Conservation (phyloP, 2,888 invertebrate genomes). For the Heliconius cydno region DNA sequence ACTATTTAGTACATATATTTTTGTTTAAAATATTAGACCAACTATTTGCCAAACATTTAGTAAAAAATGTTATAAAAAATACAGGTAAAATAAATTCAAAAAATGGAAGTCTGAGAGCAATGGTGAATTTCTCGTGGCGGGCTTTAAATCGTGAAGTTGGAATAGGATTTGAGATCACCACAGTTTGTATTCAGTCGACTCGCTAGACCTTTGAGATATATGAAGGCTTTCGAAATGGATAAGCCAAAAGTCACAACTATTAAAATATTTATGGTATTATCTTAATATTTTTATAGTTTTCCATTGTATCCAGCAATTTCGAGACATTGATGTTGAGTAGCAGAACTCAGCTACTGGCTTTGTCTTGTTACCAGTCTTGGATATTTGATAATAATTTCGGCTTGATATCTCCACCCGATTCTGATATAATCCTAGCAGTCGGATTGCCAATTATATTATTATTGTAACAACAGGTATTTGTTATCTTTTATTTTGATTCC, state of each 20-base stretch:
- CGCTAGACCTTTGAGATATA: constrained; percentile 48
- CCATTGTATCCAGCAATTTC: no score
- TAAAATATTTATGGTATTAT: no score
- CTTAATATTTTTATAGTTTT: no score
- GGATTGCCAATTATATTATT: not conserved
- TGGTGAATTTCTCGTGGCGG: constrained; percentile 34
- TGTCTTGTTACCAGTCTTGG: no score
- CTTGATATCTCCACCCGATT: no score
- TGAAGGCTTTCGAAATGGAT: constrained; percentile 19
- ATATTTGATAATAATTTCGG: no score
- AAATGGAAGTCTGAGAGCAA: constrained; percentile 41
- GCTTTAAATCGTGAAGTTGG: constrained; percentile 46
- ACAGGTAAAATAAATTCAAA: constrained; percentile 32
- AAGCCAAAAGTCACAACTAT: not conserved
- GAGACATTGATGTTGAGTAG: no score
- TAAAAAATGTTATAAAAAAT: not conserved
- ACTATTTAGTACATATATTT: no score
- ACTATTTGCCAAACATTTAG: not conserved
- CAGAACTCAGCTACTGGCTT: no score
- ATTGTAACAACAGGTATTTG: not conserved
- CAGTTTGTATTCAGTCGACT: constrained; percentile 56
- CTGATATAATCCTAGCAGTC: no score
- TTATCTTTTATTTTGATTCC: not conserved
- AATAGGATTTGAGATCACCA: constrained; percentile 55
- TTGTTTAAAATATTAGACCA: not conserved